Percentiles rank a stretch among this genome's conserved stretches.
Conservation (phyloP, 2,797 vertebrate genomes). For the Argyrosomus regius region DNA sequence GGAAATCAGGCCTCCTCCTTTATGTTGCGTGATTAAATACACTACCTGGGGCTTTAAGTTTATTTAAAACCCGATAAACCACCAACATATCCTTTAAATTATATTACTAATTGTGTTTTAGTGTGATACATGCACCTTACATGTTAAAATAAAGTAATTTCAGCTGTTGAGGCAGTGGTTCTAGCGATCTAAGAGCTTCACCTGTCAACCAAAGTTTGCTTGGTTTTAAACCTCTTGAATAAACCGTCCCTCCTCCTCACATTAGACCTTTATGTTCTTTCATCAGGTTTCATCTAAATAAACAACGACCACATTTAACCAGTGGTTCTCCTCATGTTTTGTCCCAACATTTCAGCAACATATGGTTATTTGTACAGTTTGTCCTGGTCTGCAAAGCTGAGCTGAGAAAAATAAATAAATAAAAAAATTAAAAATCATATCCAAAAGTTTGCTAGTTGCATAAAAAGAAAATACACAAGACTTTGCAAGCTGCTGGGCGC, state of each 20-base stretch:
- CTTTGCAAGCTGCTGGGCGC: conserved; percentile 17
- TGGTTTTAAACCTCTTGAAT: not conserved
- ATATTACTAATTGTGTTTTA: not conserved
- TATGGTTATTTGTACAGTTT: not conserved
- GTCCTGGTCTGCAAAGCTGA: not conserved
- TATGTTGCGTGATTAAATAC: no score
- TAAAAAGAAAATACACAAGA: conserved; percentile 39
- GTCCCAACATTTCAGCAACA: not conserved
- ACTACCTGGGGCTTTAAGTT: no score
- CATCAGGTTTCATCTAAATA: not conserved
- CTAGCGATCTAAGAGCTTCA: not conserved
- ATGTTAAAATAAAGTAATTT: not conserved
- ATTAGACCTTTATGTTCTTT: not conserved
- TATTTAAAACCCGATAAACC: no score
- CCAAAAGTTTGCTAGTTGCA: conserved; percentile 20
- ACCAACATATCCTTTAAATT: not conserved
- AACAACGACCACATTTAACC: not conserved
- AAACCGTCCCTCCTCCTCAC: not conserved
- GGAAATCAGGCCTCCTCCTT: no score
- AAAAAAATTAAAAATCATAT: not conserved
- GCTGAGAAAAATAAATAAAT: not conserved
- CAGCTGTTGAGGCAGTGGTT: not conserved
- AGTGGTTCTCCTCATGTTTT: not conserved
- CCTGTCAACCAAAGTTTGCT: not conserved
- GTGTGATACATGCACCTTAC: no score